Evolutionary conservation across 35 echinoderm and acorn worm species (phyloP), one percentile per base, ranked within the genome.

Genomic region (Amphiura filiformis): DNA sequence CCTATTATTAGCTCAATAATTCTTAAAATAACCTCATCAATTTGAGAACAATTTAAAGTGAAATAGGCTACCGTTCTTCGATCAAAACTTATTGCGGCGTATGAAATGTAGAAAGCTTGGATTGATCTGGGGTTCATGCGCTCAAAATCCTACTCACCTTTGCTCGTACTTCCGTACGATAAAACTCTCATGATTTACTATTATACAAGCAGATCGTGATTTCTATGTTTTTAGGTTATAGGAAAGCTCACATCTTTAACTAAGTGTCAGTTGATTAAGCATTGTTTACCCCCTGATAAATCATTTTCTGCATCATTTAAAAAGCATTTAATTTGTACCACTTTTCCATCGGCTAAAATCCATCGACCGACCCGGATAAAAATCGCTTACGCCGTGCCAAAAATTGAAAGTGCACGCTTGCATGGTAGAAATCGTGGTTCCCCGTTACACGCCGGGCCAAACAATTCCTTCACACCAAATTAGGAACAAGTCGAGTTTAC

Each of bases 281-380:
- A 70, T 70, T 70, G 61, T 70, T 70, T 70, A 70, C 61, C 61
- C 44, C 28, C 28, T 70, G 61, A 70, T 70, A 70, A 70, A 30
- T 70, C 15, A 70, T 70, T 70, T 70, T 70, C 28, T 30, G 61
- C 61, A 70, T 70, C 61, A 70, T 70, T 70, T 70, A 70, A n/a
- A 70, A 26, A 70, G 61, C 61, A 70, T 70, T 70, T 70, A 70
- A 70, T 70, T 70, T 70, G 61, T 26, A 70, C 61, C 15, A 15
- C 61, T 70, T 52, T 4, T 70, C 61, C 28, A 70, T 4, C 9
- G 61, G 61, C 61, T 13, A 70, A 70, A 70, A 70, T 70, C 3
- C 7, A 70, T 2, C 15, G 61, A 23, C 7, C 15, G 28, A 70
- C 17, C 61, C 9, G 61, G 61, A 30, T 26, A 26, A 70, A 70